These are phyloP conservation scores for Armadillidium nasatum DNA, from an alignment of 1,140 invertebrate species.

Conservation along the genomic window DNA sequence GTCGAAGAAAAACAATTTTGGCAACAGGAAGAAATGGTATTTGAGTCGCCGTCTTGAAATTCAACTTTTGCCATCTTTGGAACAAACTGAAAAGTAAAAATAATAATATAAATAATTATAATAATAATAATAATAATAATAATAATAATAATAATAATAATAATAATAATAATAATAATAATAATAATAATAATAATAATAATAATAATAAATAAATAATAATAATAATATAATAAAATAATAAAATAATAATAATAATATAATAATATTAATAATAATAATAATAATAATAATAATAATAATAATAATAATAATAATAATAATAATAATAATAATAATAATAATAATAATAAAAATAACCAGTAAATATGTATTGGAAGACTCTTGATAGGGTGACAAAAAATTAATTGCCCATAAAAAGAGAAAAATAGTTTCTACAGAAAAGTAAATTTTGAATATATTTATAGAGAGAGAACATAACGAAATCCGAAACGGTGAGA, in stretches of 20 bases:
- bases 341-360: background rate
- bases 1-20: conserved; percentile 30
- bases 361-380: no score
- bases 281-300: conserved; percentile 7
- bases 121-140: no score
- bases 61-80: background rate
- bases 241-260: background rate
- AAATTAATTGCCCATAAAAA: no score
- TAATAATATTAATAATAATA: background rate
- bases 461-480: no score
- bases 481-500: no score
- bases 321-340: conserved; percentile 4
- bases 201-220: background rate
- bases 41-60: background rate
- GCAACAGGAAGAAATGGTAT: conserved; percentile 16
- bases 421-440: no score
- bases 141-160: no score
- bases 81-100: background rate
- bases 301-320: conserved; percentile 9
- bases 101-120: no score
- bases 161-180: no score
- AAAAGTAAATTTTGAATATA: no score
- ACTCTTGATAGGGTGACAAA: no score
- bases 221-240: background rate
- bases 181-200: no score